These are phyloP conservation scores for Drosophila grimshawi DNA, from an alignment of 1,140 invertebrate genomes.

Conservation along the genomic window DNA sequence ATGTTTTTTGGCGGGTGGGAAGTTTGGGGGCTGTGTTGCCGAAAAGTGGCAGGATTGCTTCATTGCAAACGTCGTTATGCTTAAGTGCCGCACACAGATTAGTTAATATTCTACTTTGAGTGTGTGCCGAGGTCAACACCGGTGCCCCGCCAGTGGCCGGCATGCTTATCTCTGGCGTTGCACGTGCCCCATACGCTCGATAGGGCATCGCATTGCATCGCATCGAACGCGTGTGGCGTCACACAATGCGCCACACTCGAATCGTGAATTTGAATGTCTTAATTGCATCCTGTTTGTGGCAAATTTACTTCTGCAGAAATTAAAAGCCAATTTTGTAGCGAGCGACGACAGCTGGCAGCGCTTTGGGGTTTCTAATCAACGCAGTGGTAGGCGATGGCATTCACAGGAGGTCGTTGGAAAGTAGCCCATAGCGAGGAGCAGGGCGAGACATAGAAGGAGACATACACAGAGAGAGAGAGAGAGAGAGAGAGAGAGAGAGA, in stretches of 20 bases:
- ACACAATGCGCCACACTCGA: constrained; percentile 21
- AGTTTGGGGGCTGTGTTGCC: constrained; percentile 14
- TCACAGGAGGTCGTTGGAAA: constrained; percentile 18
- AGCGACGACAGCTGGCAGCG: constrained; percentile 45
- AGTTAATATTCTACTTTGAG: constrained; percentile 74
- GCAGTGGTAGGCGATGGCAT: constrained; percentile 7
- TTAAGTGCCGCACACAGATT: constrained; percentile 61
- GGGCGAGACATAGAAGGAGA: neutral
- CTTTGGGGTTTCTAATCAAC: constrained; percentile 68
- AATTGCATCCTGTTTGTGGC: constrained; percentile 80
- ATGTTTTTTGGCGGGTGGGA: neutral
- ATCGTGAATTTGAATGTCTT: constrained; percentile 68
- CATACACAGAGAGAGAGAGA: neutral
- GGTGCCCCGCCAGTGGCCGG: constrained; percentile 27
- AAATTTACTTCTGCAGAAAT: constrained; percentile 79
- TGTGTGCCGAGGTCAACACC: constrained; percentile 50
- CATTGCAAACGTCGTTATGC: constrained; percentile 49
- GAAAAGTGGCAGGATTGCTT: constrained; percentile 49
- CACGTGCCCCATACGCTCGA: constrained; percentile 28
- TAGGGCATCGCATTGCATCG: neutral
- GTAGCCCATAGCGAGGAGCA: neutral
- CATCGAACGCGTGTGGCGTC: neutral
- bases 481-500: too few species aligned
- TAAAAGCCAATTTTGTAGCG: constrained; percentile 74
- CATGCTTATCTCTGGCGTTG: constrained; percentile 41